Conservation (phyloP, 2,113 vertebrate genomes). For the Paramisgurnus dabryanus region DNA sequence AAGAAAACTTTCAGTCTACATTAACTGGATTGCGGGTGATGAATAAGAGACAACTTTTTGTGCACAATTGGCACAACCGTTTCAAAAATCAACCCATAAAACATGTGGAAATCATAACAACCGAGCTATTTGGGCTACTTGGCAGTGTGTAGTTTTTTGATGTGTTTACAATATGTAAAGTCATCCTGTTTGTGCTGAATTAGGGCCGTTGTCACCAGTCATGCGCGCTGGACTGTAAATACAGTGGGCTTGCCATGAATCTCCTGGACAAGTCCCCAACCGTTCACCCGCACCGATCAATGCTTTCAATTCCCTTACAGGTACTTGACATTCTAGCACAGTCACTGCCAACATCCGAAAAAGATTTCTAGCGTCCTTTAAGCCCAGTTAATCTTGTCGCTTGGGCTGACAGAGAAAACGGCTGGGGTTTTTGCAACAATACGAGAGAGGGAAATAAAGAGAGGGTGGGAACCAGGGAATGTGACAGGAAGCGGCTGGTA, state of each 20-base stretch:
- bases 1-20: too few species aligned
- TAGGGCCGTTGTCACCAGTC: slow-evolving; percentile 61
- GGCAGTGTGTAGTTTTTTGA: slow-evolving; percentile 22
- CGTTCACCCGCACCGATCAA: slow-evolving; percentile 60
- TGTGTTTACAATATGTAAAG: slow-evolving; percentile 36
- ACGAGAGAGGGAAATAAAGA: slow-evolving; percentile 48
- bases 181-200: slow-evolving; percentile 37
- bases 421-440: slow-evolving; percentile 52
- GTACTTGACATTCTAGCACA: slow-evolving; percentile 59
- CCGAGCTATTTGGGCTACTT: slow-evolving; percentile 6
- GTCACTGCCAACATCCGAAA: slow-evolving; percentile 56
- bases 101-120: slow-evolving; percentile 6
- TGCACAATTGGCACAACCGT: too few species aligned
- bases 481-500: background rate
- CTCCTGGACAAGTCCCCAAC: slow-evolving; percentile 51
- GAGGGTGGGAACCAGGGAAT: background rate
- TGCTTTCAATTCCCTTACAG: slow-evolving; percentile 60
- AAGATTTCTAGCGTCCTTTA: slow-evolving; percentile 60
- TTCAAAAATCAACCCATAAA: background rate
- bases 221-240: slow-evolving; percentile 67
- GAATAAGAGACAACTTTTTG: too few species aligned
- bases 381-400: slow-evolving; percentile 61
- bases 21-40: too few species aligned
- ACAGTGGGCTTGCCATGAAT: slow-evolving; percentile 63
- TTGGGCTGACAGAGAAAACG: slow-evolving; percentile 56